Evolutionary conservation across 2,888 invertebrate species (phyloP).

Genomic region (Lepeophtheirus nordmannii): DNA sequence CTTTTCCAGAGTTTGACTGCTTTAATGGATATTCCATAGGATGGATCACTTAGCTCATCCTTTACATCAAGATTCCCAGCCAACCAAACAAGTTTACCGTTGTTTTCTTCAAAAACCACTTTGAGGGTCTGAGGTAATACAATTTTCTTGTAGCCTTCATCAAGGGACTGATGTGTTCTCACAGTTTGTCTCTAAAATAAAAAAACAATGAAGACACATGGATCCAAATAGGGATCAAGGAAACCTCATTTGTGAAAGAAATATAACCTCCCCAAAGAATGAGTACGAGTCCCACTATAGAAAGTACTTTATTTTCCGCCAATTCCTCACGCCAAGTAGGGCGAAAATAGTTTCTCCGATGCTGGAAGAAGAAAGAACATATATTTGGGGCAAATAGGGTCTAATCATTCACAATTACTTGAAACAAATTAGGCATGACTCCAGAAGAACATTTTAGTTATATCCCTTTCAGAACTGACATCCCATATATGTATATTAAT

Average conservation of each 20-base stretch:
- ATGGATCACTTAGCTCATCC: conserved; percentile 68
- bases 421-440: not conserved
- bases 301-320: not conserved
- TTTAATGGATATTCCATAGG: conserved; percentile 65
- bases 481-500: too few species aligned
- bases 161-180: conserved; percentile 10
- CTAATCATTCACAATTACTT: not conserved
- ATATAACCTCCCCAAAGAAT: not conserved
- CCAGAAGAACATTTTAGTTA: too few species aligned
- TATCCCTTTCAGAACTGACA: too few species aligned
- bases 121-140: conserved; percentile 34
- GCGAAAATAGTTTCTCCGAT: conserved; percentile 2
- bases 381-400: too few species aligned
- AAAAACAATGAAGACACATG: not conserved
- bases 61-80: conserved; percentile 54
- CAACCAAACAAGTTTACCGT: conserved; percentile 59
- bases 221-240: not conserved
- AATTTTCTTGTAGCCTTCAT: conserved; percentile 21
- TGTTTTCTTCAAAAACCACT: conserved; percentile 44
- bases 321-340: conserved; percentile 8
- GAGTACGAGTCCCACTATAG: conserved; percentile 4
- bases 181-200: conserved; percentile 1
- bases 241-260: conserved; percentile 8
- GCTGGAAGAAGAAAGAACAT: not conserved
- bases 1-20: conserved; percentile 55